Evolutionary conservation across 2,888 invertebrate genomes (phyloP).

Genomic region (Chymomyza caudatula): DNA sequence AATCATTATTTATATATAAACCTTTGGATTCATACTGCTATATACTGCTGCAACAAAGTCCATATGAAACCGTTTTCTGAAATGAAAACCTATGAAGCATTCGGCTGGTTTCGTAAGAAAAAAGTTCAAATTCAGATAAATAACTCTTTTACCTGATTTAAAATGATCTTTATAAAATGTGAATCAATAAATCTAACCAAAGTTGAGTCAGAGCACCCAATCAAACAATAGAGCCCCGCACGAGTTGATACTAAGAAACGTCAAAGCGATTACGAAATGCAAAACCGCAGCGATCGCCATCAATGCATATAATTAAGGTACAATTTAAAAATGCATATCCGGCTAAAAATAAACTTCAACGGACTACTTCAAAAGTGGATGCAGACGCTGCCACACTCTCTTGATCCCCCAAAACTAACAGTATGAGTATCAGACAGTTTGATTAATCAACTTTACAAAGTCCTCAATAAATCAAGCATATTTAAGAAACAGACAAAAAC

Average conservation of each 20-base stretch:
- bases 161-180: background rate
- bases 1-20: too few relatives aligned
- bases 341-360: conserved; percentile 39
- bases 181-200: background rate
- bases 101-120: background rate
- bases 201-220: background rate
- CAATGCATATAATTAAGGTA: background rate
- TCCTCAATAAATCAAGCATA: conserved; percentile 55
- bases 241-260: background rate
- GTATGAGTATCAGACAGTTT: conserved; percentile 22
- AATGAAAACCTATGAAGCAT: background rate
- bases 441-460: conserved; percentile 63
- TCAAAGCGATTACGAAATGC: background rate
- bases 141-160: background rate
- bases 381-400: too few relatives aligned
- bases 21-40: too few relatives aligned
- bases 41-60: background rate
- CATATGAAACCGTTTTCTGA: background rate
- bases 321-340: background rate
- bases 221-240: background rate
- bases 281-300: conserved; percentile 3
- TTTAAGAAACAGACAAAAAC: conserved; percentile 24
- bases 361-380: conserved; percentile 6
- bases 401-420: too few relatives aligned
- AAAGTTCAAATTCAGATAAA: background rate